Conservation (phyloP, 2,888 invertebrate species). For the Abrostola tripartita region DNA sequence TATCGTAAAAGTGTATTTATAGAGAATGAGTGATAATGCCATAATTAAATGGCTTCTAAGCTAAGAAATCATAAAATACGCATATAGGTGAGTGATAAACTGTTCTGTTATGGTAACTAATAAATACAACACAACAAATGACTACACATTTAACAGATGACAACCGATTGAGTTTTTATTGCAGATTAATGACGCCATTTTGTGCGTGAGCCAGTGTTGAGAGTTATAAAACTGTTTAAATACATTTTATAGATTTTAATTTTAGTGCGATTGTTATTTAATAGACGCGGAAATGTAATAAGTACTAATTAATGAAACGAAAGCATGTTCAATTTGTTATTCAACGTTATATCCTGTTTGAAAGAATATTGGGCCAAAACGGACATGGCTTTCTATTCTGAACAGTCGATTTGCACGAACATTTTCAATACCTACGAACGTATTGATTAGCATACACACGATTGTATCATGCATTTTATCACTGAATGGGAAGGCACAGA, state of each 20-base stretch:
- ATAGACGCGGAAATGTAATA: background rate
- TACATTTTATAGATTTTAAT: constrained; percentile 4
- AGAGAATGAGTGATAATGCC: background rate
- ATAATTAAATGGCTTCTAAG: background rate
- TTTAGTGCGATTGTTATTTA: constrained; percentile 1
- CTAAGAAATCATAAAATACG: constrained; percentile 24
- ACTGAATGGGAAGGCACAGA: too few species aligned
- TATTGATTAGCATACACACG: too few species aligned
- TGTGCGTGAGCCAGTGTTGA: constrained; percentile 18
- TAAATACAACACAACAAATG: constrained; percentile 24
- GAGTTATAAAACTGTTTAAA: constrained; percentile 8
- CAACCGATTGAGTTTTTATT: constrained; percentile 42
- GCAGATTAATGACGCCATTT: constrained; percentile 12
- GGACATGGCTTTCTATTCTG: background rate
- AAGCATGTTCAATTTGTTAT: background rate
- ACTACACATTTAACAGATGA: constrained; percentile 25
- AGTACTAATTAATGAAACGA: background rate
- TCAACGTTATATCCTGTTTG: background rate
- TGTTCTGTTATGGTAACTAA: background rate
- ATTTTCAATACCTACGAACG: too few species aligned
- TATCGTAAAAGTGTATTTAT: background rate
- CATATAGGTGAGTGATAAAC: constrained; percentile 5
- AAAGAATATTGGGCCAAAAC: constrained; percentile 2
- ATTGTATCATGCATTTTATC: too few species aligned
- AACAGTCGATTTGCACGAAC: background rate